Percentiles rank a stretch among this genome's conserved stretches.
Evolutionary conservation across 1,140 invertebrate species (phyloP).

Genomic region (Dufourea novaeangliae): DNA sequence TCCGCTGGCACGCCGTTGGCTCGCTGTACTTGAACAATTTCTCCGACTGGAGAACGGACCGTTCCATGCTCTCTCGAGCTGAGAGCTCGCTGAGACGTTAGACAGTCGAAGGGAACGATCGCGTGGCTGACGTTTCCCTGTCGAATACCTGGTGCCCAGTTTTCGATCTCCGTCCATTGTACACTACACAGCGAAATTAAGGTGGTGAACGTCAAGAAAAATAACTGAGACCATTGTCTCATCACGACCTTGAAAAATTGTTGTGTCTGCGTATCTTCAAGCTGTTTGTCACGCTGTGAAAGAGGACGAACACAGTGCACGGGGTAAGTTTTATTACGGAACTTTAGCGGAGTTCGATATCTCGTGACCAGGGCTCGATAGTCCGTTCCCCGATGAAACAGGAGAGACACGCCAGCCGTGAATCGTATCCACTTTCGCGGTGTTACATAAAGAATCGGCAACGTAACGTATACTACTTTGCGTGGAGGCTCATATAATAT

Average conservation of each 20-base stretch:
- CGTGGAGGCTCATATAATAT: constrained; percentile 25
- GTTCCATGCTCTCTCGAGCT: constrained; percentile 28
- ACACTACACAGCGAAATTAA: too few relatives aligned
- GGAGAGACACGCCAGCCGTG: constrained; percentile 5
- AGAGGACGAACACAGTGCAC: background rate
- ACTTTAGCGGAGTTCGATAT: background rate
- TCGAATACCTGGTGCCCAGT: background rate
- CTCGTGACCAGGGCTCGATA: background rate
- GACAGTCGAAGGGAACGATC: background rate
- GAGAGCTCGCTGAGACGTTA: background rate
- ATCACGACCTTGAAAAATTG: background rate
- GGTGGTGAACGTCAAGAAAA: too few relatives aligned
- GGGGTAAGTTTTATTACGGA: background rate
- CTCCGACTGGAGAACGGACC: constrained; percentile 53
- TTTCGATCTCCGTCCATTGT: too few relatives aligned
- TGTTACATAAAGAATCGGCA: constrained; percentile 43
- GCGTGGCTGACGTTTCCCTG: background rate
- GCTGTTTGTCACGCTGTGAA: constrained; percentile 12
- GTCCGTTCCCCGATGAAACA: constrained; percentile 16
- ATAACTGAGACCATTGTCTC: background rate
- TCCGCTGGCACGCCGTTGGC: constrained; percentile 37
- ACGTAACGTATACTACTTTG: constrained; percentile 26
- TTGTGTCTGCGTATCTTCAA: background rate
- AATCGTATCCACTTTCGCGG: constrained; percentile 43
- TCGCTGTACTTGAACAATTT: constrained; percentile 48